A percentile compares a stretch with the other conserved stretches of the same genome.
Conservation (phyloP, 2,113 vertebrate genomes). For the Odontesthes bonariensis region DNA sequence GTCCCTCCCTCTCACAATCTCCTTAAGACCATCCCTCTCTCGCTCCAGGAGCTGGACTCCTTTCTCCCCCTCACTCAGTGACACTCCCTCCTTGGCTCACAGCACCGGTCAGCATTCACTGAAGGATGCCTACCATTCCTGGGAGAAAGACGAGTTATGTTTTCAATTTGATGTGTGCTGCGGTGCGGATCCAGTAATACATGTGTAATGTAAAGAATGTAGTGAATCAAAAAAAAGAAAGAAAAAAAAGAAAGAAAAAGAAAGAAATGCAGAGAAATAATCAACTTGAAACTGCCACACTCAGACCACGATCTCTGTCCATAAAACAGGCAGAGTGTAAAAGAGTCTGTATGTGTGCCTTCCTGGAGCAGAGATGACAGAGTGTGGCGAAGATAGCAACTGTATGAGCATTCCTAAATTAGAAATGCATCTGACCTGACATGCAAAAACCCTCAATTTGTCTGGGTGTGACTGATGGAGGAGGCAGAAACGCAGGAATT, state of each 20-base stretch:
- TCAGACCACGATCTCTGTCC: conserved; percentile 3
- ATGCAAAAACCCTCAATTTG: conserved; percentile 20
- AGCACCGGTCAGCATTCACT: conserved; percentile 81
- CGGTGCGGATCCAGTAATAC: conserved; percentile 13
- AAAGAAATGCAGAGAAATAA: conserved; percentile 3
- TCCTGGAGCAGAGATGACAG: background rate
- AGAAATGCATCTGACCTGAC: conserved; percentile 1
- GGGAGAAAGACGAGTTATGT: conserved; percentile 80
- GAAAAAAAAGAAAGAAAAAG: conserved; percentile 9
- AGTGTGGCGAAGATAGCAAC: background rate
- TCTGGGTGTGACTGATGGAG: conserved; percentile 6
- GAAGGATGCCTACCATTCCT: conserved; percentile 96
- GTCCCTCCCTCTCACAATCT: conserved; percentile 69
- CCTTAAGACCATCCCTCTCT: conserved; percentile 74
- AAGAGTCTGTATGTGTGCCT: background rate
- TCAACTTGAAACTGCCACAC: conserved; percentile 10
- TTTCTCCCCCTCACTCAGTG: conserved; percentile 51
- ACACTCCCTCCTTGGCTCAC: conserved; percentile 72
- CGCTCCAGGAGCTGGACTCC: conserved; percentile 77
- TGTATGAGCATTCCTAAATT: background rate
- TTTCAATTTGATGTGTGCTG: conserved; percentile 65
- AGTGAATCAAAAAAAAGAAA: background rate
- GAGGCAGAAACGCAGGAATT: background rate
- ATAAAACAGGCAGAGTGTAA: background rate
- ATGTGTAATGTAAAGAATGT: conserved; percentile 9